These are phyloP conservation scores for Anoplolepis gracilipes DNA, from an alignment of 1,140 invertebrate genomes.

Conservation along the genomic window DNA sequence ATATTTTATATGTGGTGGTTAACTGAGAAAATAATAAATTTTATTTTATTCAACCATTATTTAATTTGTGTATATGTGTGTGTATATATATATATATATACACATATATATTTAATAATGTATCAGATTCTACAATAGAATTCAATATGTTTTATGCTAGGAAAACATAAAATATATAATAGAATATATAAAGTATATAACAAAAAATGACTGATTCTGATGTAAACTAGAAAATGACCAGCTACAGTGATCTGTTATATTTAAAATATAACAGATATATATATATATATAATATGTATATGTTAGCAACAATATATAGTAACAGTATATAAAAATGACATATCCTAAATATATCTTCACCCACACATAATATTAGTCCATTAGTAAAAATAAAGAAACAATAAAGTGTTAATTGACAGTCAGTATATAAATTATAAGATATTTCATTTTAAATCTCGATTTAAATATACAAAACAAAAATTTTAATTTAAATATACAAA, in stretches of 20 bases:
- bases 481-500: neutral
- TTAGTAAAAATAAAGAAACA: constrained; percentile 42
- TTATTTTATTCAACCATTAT: constrained; percentile 19
- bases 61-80: constrained; percentile 11
- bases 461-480: constrained; percentile 11
- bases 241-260: no score
- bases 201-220: constrained; percentile 22
- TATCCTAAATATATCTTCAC: neutral
- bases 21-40: constrained; percentile 42
- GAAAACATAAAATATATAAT: constrained; percentile 13
- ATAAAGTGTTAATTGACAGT: constrained; percentile 26
- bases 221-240: constrained; percentile 29
- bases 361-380: constrained; percentile 15
- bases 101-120: no score
- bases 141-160: neutral
- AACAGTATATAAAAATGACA: constrained; percentile 24
- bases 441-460: neutral
- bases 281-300: constrained; percentile 28
- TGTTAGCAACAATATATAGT: constrained; percentile 33
- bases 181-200: constrained; percentile 38
- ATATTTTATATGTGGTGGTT: constrained; percentile 46
- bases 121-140: no score
- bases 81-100: no score
- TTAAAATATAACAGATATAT: constrained; percentile 14
- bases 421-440: neutral